Evolutionary conservation across 2,113 vertebrate genomes (phyloP).

Genomic region (Garra rufa): DNA sequence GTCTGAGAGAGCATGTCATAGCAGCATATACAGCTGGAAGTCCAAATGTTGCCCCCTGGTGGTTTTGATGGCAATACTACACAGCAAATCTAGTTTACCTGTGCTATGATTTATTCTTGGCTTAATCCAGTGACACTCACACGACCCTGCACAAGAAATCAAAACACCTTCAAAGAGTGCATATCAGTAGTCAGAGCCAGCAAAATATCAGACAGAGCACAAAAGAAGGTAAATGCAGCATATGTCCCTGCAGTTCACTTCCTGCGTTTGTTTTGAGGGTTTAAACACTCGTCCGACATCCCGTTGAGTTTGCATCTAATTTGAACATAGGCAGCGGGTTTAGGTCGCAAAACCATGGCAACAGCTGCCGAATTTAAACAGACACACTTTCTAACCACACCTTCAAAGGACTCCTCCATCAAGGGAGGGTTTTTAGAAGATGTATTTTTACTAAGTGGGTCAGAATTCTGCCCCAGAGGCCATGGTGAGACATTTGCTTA

Average conservation of each 20-base stretch:
- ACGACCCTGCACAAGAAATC: neutral
- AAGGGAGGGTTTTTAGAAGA: conserved; percentile 12
- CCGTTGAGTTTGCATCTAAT: neutral
- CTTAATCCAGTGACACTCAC: neutral
- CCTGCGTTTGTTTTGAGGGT: neutral
- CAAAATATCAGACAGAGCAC: neutral
- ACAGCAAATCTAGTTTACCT: neutral
- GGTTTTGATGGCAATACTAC: neutral
- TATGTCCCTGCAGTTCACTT: neutral
- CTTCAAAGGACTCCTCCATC: conserved; percentile 32
- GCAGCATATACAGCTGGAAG: neutral
- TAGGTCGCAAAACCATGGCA: conserved; percentile 45
- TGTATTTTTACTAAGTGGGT: conserved; percentile 58
- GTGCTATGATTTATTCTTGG: neutral
- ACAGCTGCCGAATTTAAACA: conserved; percentile 42
- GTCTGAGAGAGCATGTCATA: neutral
- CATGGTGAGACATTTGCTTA: conserved; percentile 43
- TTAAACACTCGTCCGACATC: neutral
- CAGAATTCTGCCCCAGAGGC: conserved; percentile 53
- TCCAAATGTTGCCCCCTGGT: conserved; percentile 24
- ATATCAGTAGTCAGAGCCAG: neutral
- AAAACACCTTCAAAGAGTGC: neutral
- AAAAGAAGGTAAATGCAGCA: neutral
- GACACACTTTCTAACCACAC: conserved; percentile 23
- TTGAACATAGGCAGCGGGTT: neutral